Evolutionary conservation across 1,140 invertebrate genomes (phyloP).

Genomic region (Leptinotarsa defecta): DNA sequence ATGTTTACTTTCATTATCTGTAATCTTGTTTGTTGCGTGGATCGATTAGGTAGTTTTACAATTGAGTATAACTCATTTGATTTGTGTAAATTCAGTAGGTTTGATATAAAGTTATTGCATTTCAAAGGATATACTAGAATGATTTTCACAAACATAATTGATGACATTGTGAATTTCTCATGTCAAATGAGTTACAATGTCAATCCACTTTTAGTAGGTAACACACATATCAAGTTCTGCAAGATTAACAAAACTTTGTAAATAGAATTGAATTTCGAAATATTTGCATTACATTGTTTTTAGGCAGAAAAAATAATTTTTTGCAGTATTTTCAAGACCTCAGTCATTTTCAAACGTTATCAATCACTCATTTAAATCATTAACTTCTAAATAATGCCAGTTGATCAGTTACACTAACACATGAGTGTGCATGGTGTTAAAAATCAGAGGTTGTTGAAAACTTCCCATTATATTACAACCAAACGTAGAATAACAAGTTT

Average conservation of each 20-base stretch:
- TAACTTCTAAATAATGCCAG: no score
- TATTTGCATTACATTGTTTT: neutral
- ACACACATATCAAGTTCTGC: constrained; percentile 9
- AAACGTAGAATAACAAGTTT: no score
- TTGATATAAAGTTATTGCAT: no score
- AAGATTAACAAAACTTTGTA: constrained; percentile 12
- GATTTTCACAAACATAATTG: no score
- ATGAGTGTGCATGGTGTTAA: no score
- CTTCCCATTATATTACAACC: no score
- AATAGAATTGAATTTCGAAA: constrained; percentile 7
- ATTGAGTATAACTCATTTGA: constrained; percentile 3
- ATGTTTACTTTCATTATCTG: neutral
- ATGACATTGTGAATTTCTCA: neutral
- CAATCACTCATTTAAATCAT: no score
- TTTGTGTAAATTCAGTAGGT: neutral
- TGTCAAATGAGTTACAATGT: neutral
- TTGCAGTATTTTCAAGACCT: neutral
- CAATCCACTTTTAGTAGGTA: neutral
- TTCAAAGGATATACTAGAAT: no score
- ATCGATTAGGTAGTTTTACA: neutral
- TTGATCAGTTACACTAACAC: no score
- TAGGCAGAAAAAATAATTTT: neutral
- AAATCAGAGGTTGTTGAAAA: no score
- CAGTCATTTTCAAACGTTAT: neutral
- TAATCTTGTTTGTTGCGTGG: neutral